These are phyloP conservation scores for Chionoecetes opilio DNA, from an alignment of 1,140 invertebrate genomes.

Conservation along the genomic window DNA sequence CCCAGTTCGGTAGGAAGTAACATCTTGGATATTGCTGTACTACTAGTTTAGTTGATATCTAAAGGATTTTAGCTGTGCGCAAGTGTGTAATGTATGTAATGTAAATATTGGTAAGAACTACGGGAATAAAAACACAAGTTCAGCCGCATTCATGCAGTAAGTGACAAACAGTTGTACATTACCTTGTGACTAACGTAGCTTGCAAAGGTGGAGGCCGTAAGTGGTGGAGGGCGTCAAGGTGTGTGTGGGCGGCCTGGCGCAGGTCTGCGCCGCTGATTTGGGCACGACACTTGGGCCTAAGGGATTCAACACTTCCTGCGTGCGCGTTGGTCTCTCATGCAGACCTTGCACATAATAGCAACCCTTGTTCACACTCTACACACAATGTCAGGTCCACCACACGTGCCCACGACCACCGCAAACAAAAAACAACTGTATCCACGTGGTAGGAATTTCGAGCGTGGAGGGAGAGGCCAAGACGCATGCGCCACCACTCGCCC, in stretches of 20 bases:
- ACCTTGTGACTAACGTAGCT: background rate
- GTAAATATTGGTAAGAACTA: too few species aligned
- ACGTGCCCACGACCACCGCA: background rate
- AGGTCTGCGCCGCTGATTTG: background rate
- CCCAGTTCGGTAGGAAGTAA: background rate
- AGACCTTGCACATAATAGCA: background rate
- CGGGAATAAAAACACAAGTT: too few species aligned
- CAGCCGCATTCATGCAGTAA: too few species aligned
- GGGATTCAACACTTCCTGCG: conserved; percentile 56
- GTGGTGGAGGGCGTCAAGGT: background rate
- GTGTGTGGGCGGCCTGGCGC: background rate
- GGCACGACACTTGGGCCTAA: conserved; percentile 57
- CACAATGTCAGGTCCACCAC: background rate
- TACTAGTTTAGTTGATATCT: background rate
- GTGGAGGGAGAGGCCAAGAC: conserved; percentile 12
- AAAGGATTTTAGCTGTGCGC: too few species aligned
- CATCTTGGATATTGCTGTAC: background rate
- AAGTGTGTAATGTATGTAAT: background rate
- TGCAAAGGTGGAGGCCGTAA: background rate
- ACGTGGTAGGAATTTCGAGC: conserved; percentile 45
- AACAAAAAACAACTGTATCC: conserved; percentile 22
- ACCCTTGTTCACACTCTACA: background rate
- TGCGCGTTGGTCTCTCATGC: conserved; percentile 32
- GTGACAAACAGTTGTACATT: background rate
- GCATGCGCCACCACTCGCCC: conserved; percentile 37